Evolutionary conservation across 2,113 vertebrate genomes (phyloP).

Genomic region (Ochotona princeps): DNA sequence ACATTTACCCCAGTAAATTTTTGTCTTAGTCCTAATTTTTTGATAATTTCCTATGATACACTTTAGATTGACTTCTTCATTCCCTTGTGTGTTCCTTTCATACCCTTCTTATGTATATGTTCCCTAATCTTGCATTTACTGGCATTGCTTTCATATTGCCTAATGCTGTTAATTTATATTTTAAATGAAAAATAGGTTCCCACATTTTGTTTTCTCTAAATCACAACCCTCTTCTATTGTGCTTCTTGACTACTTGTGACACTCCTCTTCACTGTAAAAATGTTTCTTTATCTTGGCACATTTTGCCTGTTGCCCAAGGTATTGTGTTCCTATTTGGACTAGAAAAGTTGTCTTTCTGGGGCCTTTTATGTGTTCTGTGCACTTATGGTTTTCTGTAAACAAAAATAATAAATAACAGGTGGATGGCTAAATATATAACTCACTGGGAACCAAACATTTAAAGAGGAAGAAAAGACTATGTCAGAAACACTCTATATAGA

Average conservation of each 20-base stretch:
- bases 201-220: background rate
- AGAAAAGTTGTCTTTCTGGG: slow-evolving; percentile 67
- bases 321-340: slow-evolving; percentile 73
- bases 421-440: slow-evolving; percentile 77
- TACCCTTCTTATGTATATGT: background rate
- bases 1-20: background rate
- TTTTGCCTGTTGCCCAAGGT: slow-evolving; percentile 55
- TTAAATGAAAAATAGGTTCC: slow-evolving; percentile 11
- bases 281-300: slow-evolving; percentile 52
- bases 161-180: slow-evolving; percentile 19
- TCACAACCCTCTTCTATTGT: background rate
- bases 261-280: slow-evolving; percentile 56
- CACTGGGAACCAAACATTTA: slow-evolving; percentile 75
- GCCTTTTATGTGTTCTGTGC: slow-evolving; percentile 74
- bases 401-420: slow-evolving; percentile 83
- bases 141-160: background rate
- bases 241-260: slow-evolving; percentile 18
- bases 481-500: slow-evolving; percentile 78
- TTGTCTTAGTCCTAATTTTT: background rate
- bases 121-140: background rate
- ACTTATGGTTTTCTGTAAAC: slow-evolving; percentile 78
- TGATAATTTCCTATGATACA: background rate
- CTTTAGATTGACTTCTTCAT: background rate
- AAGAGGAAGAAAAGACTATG: slow-evolving; percentile 82
- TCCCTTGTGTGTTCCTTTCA: background rate